Evolutionary conservation across 2,888 invertebrate genomes (phyloP), one percentile per base, ranked within the genome.

Genomic region (Pyrgus malvae): DNA sequence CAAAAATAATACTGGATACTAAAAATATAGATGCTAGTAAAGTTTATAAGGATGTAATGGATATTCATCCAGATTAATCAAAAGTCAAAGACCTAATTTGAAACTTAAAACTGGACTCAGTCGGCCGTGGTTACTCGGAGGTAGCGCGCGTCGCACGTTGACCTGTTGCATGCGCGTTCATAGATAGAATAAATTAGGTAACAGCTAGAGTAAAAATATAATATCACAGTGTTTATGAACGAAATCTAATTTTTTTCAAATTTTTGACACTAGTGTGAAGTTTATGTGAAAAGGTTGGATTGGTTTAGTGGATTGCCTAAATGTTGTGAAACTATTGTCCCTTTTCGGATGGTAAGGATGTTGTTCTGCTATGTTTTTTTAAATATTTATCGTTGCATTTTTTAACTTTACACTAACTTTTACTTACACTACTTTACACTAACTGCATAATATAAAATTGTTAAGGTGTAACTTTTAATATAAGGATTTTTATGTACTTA

Each of bases 121-220:
- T 64, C 56, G 58, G 38, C 51, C 49, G 50, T 57, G 42, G 59
- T 48, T 44, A 40, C 57, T 53, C 57, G 59, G 27, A 33, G 56
- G 38, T 31, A 55, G 29, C 57, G 62, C 54, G 38, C 54, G 56
- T 59, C 48, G 12, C 48, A 3, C 8, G 27, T 27, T 9, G 16
- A 19, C 11, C 17, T 25, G 33, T 41, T 14, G 17, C 33, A 44
- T 37, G 8, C 37, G 27, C 27, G 44, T 27, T 19, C 17, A n/a
- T n/a, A n/a, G 2, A 44, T 17, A 17, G 16, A 17, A 17, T 5
- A 37, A 17, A 7, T 16, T 14, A 35, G 9, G 3, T 14, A 17
- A 37, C 3, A 37, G 9, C 14, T 37, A 23, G 6, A 23, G n/a
- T n/a, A 4, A 23, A 23, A 37, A 37, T 37, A 45, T 12, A 31